Percentiles rank a stretch among this genome's conserved stretches.
Conservation (phyloP, 2,113 vertebrate species). For the Odontophorus gujanensis region DNA sequence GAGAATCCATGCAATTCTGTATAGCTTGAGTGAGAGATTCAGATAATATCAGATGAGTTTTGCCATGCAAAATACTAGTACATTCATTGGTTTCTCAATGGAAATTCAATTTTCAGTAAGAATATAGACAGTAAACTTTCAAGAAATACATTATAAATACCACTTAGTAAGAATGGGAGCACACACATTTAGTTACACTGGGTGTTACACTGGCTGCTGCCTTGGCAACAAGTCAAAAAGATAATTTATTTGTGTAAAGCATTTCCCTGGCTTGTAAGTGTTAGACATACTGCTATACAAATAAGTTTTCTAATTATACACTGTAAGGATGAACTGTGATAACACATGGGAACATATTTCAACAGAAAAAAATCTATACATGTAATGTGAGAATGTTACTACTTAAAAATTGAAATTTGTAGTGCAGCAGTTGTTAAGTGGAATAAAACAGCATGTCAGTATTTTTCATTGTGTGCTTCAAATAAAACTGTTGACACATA, state of each 20-base stretch:
- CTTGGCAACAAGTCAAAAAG: neutral
- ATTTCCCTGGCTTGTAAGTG: neutral
- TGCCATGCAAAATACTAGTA: neutral
- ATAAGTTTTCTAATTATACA: constrained; percentile 18
- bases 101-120: constrained; percentile 18
- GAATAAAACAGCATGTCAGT: constrained; percentile 20
- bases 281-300: constrained; percentile 5
- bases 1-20: neutral
- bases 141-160: neutral
- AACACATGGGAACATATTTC: constrained; percentile 62
- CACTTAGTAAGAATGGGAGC: constrained; percentile 38
- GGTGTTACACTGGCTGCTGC: constrained; percentile 16
- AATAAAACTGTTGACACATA: constrained; percentile 12
- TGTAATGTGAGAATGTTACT: constrained; percentile 17
- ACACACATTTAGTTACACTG: constrained; percentile 8
- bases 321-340: constrained; percentile 26
- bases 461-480: constrained; percentile 18
- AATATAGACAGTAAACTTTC: neutral
- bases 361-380: neutral
- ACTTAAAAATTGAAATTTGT: neutral
- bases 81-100: neutral
- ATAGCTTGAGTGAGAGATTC: neutral
- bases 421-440: neutral
- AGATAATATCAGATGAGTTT: neutral
- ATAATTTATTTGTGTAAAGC: neutral